Conservation (phyloP, 2,888 invertebrate genomes). For the Thymelicus lineola region DNA sequence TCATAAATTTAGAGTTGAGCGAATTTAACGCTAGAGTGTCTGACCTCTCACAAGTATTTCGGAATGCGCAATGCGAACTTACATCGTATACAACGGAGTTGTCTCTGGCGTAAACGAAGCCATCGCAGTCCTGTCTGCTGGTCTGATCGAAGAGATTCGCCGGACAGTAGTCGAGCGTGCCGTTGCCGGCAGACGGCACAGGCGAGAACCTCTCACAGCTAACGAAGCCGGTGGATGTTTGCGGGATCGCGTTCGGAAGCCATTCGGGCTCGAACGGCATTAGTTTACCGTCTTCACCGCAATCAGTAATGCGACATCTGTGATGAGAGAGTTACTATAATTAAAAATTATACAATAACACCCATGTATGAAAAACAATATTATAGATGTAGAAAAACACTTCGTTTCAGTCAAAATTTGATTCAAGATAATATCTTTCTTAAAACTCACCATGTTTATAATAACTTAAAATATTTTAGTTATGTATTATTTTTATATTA, state of each 20-base stretch:
- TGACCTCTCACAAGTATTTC: too few species aligned
- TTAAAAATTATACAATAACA: too few species aligned
- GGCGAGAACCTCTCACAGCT: slow-evolving; percentile 64
- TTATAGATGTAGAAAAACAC: too few species aligned
- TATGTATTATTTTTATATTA: too few species aligned
- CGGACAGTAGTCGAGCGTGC: slow-evolving; percentile 67
- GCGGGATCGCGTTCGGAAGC: slow-evolving; percentile 65
- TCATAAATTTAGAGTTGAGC: too few species aligned
- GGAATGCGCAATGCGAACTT: slow-evolving; percentile 32
- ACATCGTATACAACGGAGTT: slow-evolving; percentile 55
- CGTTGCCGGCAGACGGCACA: slow-evolving; percentile 43
- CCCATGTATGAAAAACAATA: too few species aligned
- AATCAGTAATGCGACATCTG: slow-evolving; percentile 76
- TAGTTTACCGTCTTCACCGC: slow-evolving; percentile 54
- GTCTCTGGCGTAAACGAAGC: slow-evolving; percentile 48
- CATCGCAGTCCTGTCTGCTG: slow-evolving; percentile 44
- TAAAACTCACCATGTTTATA: too few species aligned
- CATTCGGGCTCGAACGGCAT: slow-evolving; percentile 55
- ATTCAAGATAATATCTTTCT: too few species aligned
- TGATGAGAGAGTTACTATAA: not conserved
- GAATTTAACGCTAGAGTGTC: too few species aligned
- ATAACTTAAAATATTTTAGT: too few species aligned
- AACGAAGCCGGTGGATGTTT: slow-evolving; percentile 57
- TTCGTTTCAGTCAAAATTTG: too few species aligned
- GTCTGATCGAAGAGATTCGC: slow-evolving; percentile 54